Evolutionary conservation across 2,113 vertebrate species (phyloP).

Genomic region (Rutilus rutilus): DNA sequence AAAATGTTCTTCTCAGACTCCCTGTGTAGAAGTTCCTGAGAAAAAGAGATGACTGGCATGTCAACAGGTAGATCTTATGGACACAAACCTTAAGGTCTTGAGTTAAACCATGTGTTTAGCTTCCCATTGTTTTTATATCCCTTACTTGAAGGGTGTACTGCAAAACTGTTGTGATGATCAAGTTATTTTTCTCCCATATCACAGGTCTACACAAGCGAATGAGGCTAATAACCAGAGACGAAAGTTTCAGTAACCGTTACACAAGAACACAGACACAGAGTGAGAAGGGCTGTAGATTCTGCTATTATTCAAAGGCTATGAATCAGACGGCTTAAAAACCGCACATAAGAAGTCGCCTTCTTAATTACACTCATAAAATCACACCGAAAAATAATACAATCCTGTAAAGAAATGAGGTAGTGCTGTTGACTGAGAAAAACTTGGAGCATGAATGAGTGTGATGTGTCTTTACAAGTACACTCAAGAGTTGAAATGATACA

Average conservation of each 20-base stretch:
- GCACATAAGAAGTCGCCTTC: constrained; percentile 61
- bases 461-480: constrained; percentile 51
- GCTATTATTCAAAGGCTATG: constrained; percentile 54
- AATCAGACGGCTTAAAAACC: constrained; percentile 58
- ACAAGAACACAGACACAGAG: constrained; percentile 56
- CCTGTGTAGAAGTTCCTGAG: constrained; percentile 56
- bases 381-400: constrained; percentile 47
- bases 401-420: constrained; percentile 80
- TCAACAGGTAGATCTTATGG: constrained; percentile 33
- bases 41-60: constrained; percentile 39
- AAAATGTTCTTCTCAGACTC: constrained; percentile 45
- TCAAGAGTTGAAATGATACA: constrained; percentile 37
- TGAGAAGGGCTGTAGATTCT: constrained; percentile 58
- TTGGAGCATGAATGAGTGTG: constrained; percentile 54
- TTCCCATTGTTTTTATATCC: neutral
- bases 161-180: neutral
- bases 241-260: neutral
- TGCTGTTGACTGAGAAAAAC: constrained; percentile 65
- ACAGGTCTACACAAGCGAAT: constrained; percentile 1
- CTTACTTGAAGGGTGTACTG: neutral
- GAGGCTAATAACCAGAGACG: constrained; percentile 18
- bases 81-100: constrained; percentile 20
- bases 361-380: constrained; percentile 61
- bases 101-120: constrained; percentile 1
- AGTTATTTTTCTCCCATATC: neutral